A percentile compares a stretch with the other conserved stretches of the same genome.
phyloP scores from a whole-genome alignment of 2,797 vertebrate genomes.

The Cynopterus sphinx region DNA sequence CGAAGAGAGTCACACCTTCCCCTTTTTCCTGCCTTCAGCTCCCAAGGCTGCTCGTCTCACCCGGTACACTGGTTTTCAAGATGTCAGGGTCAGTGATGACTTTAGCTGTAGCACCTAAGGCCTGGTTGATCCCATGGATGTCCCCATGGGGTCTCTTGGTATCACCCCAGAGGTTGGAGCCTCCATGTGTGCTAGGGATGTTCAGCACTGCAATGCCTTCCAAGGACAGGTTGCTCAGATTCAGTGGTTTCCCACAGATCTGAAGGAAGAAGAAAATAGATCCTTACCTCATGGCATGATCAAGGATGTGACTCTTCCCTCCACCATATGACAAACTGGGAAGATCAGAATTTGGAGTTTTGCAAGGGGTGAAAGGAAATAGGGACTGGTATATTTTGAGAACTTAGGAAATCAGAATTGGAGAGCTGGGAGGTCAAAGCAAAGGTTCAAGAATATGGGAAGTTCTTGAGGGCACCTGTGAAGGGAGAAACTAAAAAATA shows the following conservation, averaged over 20 bases:
- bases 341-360: background rate
- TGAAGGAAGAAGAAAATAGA: slow-evolving; percentile 65
- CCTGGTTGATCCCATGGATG: slow-evolving; percentile 81
- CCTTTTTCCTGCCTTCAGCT: background rate
- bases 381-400: background rate
- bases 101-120: slow-evolving; percentile 80
- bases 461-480: background rate
- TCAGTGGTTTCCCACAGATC: slow-evolving; percentile 91
- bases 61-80: slow-evolving; percentile 92
- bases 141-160: slow-evolving; percentile 88
- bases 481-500: background rate
- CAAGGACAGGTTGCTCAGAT: slow-evolving; percentile 88
- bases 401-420: background rate
- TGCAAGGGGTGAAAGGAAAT: background rate
- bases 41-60: slow-evolving; percentile 77
- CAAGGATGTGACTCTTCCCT: background rate
- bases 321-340: background rate
- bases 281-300: background rate
- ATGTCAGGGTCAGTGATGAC: slow-evolving; percentile 91
- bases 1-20: background rate
- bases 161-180: slow-evolving; percentile 97
- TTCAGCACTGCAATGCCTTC: slow-evolving; percentile 95
- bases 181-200: slow-evolving; percentile 97
- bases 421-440: slow-evolving; percentile 5
- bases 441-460: slow-evolving; percentile 4